Conservation (phyloP, 2,797 vertebrate genomes). For the Protosalanx chinensis region DNA sequence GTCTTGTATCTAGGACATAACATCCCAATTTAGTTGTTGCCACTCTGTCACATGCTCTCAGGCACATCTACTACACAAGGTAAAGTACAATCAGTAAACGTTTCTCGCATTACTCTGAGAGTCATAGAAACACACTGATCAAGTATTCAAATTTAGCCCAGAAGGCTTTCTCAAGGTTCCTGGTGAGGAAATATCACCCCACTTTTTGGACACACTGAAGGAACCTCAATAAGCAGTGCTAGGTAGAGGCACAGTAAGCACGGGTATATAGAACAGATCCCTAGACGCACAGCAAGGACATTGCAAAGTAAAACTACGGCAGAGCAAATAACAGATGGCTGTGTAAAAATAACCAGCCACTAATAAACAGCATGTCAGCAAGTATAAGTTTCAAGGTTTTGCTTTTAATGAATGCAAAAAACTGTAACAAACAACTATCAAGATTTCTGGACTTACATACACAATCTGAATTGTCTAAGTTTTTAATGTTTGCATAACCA, state of each 20-base stretch:
- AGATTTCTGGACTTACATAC: background rate
- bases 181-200: constrained; percentile 13
- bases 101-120: constrained; percentile 13
- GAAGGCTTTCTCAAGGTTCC: background rate
- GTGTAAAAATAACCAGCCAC: constrained; percentile 61
- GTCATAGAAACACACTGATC: constrained; percentile 31
- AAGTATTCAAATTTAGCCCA: background rate
- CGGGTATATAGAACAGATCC: constrained; percentile 71
- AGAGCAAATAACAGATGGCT: constrained; percentile 63
- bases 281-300: constrained; percentile 68
- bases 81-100: constrained; percentile 34
- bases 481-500: no score
- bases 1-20: constrained; percentile 68
- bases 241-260: constrained; percentile 11
- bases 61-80: constrained; percentile 40
- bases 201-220: background rate
- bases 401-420: background rate
- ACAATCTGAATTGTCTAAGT: no score
- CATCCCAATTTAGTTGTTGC: constrained; percentile 63
- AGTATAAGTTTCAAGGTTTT: constrained; percentile 44
- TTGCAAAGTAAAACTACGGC: constrained; percentile 65
- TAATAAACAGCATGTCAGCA: constrained; percentile 49
- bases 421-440: background rate
- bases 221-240: constrained; percentile 37
- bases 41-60: constrained; percentile 48